Evolutionary conservation across 2,888 invertebrate genomes (phyloP).

Genomic region (Rhorus exstirpatorius): DNA sequence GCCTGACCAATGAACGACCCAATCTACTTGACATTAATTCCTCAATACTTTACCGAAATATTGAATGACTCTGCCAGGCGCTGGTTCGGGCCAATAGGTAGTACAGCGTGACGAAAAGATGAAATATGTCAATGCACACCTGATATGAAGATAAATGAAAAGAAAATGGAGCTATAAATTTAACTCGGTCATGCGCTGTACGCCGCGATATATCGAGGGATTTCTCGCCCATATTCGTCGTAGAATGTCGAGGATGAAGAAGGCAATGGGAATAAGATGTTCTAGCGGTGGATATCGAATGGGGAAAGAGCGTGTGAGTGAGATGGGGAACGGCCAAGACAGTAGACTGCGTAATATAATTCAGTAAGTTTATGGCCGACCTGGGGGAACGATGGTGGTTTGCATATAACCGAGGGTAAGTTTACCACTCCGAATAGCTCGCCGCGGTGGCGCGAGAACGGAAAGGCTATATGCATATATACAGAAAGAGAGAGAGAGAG

Average conservation of each 20-base stretch:
- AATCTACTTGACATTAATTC: no score
- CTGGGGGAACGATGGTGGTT: slow-evolving; percentile 83
- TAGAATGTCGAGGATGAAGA: slow-evolving; percentile 22
- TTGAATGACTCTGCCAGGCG: no score
- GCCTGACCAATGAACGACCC: no score
- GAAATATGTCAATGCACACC: slow-evolving; percentile 28
- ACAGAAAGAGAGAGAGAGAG: slow-evolving; percentile 63
- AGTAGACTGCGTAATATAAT: slow-evolving; percentile 84
- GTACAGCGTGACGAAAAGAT: slow-evolving; percentile 17
- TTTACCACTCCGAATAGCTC: slow-evolving; percentile 71
- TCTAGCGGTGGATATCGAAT: slow-evolving; percentile 43
- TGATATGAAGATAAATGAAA: slow-evolving; percentile 49
- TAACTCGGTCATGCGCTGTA: slow-evolving; percentile 17
- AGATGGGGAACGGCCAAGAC: slow-evolving; percentile 71
- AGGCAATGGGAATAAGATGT: slow-evolving; percentile 61
- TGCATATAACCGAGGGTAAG: slow-evolving; percentile 85
- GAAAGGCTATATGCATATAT: no score
- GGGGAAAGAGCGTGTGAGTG: slow-evolving; percentile 58
- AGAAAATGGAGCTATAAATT: slow-evolving; percentile 55
- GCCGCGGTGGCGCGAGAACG: slow-evolving; percentile 77
- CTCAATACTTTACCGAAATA: no score
- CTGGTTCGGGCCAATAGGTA: no score
- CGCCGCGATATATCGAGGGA: slow-evolving; percentile 33
- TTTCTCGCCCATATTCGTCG: slow-evolving; percentile 15
- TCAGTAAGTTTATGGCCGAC: slow-evolving; percentile 86